Percentiles rank a stretch among this genome's conserved stretches.
Evolutionary conservation across 2,888 invertebrate genomes (phyloP).

Genomic region (Megalurothrips usitatus): DNA sequence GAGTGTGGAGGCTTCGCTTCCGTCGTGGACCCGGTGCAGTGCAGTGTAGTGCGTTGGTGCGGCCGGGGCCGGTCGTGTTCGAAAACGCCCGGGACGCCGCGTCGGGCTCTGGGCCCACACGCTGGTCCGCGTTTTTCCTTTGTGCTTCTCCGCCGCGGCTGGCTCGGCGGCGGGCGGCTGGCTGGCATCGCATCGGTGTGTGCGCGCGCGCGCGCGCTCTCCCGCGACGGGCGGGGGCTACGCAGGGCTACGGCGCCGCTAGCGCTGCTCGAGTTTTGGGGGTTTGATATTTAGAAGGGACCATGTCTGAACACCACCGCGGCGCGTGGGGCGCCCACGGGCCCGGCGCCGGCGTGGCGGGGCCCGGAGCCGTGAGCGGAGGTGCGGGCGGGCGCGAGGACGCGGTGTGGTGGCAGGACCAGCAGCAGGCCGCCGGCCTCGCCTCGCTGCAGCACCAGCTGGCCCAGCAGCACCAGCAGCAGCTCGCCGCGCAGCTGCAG

Average conservation of each 20-base stretch:
- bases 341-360: slow-evolving; percentile 53
- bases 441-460: slow-evolving; percentile 43
- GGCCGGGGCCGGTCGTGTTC: too few relatives aligned
- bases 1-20: too few relatives aligned
- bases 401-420: slow-evolving; percentile 56
- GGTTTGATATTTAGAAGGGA: slow-evolving; percentile 29
- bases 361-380: slow-evolving; percentile 46
- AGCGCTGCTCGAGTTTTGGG: background rate
- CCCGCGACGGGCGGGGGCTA: background rate
- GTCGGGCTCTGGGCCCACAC: slow-evolving; percentile 37
- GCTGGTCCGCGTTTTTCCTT: slow-evolving; percentile 46
- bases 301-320: slow-evolving; percentile 61
- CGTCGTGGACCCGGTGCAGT: too few relatives aligned
- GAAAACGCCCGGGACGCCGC: too few relatives aligned
- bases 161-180: background rate
- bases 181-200: too few relatives aligned
- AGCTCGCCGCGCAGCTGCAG: slow-evolving; percentile 45
- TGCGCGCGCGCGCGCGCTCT: slow-evolving; percentile 34
- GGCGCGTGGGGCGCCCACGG: slow-evolving; percentile 58
- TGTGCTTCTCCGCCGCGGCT: slow-evolving; percentile 40
- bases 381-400: slow-evolving; percentile 48
- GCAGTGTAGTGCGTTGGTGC: too few relatives aligned
- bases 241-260: background rate
- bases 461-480: slow-evolving; percentile 43
- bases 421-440: slow-evolving; percentile 43